A percentile compares a stretch with the other conserved stretches of the same genome.
Evolutionary conservation across 2,888 invertebrate genomes (phyloP).

Genomic region (Acanthoscelides obtectus): DNA sequence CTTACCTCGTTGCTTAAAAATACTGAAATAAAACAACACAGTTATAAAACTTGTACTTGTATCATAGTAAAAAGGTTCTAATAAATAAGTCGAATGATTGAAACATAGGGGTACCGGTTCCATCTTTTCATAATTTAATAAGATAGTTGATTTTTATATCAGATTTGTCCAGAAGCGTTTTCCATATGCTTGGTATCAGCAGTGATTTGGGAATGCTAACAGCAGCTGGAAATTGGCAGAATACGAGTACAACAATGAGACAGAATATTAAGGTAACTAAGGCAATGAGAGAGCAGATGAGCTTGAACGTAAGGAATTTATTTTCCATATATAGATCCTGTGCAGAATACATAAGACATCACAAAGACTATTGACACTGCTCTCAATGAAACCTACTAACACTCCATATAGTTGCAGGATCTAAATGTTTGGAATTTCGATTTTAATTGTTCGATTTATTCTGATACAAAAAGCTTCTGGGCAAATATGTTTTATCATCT

Average conservation of each 20-base stretch:
- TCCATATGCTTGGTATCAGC: not conserved
- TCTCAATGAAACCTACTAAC: too few relatives aligned
- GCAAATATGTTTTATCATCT: not conserved
- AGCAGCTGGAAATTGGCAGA: too few relatives aligned
- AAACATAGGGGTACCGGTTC: not conserved
- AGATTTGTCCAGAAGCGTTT: not conserved
- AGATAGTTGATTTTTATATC: not conserved
- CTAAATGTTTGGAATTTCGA: too few relatives aligned
- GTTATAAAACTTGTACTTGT: not conserved
- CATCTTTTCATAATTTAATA: not conserved
- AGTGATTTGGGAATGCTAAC: not conserved
- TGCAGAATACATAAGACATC: too few relatives aligned
- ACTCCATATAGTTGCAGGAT: too few relatives aligned
- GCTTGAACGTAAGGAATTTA: too few relatives aligned
- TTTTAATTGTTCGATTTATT: too few relatives aligned
- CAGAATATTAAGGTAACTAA: too few relatives aligned
- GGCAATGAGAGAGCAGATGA: too few relatives aligned
- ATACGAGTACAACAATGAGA: too few relatives aligned
- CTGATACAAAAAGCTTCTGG: not conserved
- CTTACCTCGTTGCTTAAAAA: constrained; percentile 27
- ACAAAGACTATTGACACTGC: too few relatives aligned
- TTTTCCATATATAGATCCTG: too few relatives aligned
- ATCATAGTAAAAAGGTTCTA: not conserved
- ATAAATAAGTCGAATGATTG: not conserved
- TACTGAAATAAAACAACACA: constrained; percentile 3